phyloP scores from a whole-genome alignment of 1,140 invertebrate species.

The Augochlora pura region DNA sequence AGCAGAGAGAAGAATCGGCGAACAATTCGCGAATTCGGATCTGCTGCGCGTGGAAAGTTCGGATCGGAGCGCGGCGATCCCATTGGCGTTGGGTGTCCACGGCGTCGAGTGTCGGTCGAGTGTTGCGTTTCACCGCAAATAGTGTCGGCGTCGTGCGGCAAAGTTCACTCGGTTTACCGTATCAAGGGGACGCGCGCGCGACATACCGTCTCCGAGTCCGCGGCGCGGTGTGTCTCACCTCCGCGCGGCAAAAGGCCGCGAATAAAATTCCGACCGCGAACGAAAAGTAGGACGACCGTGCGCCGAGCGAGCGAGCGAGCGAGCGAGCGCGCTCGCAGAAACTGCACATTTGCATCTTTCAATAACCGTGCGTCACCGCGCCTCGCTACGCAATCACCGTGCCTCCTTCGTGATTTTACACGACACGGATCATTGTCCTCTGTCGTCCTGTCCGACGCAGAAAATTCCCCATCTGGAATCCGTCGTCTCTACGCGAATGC shows the following conservation, averaged over 20 bases:
- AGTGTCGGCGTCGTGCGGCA: not conserved
- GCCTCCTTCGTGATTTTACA: not conserved
- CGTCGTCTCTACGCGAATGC: too few species aligned
- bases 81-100: slow-evolving; percentile 3
- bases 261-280: slow-evolving; percentile 42
- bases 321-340: slow-evolving; percentile 30
- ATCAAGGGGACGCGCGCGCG: slow-evolving; percentile 40
- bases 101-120: not conserved
- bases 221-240: slow-evolving; percentile 5
- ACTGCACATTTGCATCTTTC: slow-evolving; percentile 51
- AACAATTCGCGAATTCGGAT: too few species aligned
- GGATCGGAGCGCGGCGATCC: too few species aligned
- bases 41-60: too few species aligned
- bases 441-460: too few species aligned
- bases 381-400: too few species aligned
- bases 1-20: too few species aligned
- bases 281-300: slow-evolving; percentile 40
- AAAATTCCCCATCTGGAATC: too few species aligned
- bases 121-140: slow-evolving; percentile 22
- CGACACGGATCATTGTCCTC: not conserved
- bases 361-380: slow-evolving; percentile 40
- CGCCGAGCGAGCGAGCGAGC: not conserved
- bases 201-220: slow-evolving; percentile 23
- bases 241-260: slow-evolving; percentile 23
- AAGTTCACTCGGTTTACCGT: slow-evolving; percentile 15